Evolutionary conservation across 2,888 invertebrate species (phyloP).

Genomic region (Agrotis puta): DNA sequence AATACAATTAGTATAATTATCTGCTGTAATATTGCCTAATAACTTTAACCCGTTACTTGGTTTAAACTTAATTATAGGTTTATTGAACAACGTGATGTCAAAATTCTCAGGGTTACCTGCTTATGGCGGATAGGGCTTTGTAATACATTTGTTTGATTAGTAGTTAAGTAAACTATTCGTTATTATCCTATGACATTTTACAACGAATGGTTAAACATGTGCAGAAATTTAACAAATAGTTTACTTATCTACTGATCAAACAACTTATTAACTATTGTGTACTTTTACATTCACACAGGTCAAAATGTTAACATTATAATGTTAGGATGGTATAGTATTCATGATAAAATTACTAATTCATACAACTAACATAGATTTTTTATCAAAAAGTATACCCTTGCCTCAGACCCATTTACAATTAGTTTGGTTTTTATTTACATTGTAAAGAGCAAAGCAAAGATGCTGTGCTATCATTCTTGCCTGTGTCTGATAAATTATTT

Average conservation of each 20-base stretch:
- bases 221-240: too few species aligned
- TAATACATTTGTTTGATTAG: background rate
- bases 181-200: too few species aligned
- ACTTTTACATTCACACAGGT: conserved; percentile 21
- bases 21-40: conserved; percentile 36
- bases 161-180: too few species aligned
- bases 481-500: background rate
- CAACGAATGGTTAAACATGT: too few species aligned
- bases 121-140: conserved; percentile 22
- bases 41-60: conserved; percentile 30
- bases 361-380: background rate
- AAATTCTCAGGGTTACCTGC: conserved; percentile 45
- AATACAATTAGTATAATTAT: conserved; percentile 54
- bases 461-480: too few species aligned
- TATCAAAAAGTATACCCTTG: background rate
- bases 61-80: conserved; percentile 55
- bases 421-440: background rate
- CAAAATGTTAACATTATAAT: conserved; percentile 13
- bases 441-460: background rate
- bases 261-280: conserved; percentile 2
- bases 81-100: conserved; percentile 47
- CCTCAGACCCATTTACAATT: background rate
- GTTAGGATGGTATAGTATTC: background rate
- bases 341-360: conserved; percentile 11
- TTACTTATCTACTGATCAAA: too few species aligned